Evolutionary conservation across 2,888 invertebrate species (phyloP).

Genomic region (Helleia helle): DNA sequence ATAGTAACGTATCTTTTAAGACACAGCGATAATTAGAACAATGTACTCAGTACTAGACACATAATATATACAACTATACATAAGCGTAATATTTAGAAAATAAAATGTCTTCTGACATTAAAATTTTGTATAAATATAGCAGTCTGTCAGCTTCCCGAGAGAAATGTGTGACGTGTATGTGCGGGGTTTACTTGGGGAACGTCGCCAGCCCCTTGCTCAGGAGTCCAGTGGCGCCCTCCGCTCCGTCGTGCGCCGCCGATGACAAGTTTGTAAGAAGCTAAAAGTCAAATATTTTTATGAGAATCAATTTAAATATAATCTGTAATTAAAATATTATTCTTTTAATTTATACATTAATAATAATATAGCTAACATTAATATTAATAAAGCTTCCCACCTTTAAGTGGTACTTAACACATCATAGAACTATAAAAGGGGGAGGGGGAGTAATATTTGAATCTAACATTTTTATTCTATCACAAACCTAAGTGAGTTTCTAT

Average conservation of each 20-base stretch:
- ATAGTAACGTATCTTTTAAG: not conserved
- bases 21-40: conserved; percentile 2
- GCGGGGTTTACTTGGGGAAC: conserved; percentile 47
- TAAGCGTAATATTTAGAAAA: conserved; percentile 11
- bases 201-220: conserved; percentile 67
- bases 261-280: conserved; percentile 54
- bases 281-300: not conserved
- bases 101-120: conserved; percentile 15
- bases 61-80: conserved; percentile 9
- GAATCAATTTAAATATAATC: too few species aligned
- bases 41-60: not conserved
- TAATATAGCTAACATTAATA: too few species aligned
- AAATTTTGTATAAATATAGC: conserved; percentile 11
- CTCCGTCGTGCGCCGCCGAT: conserved; percentile 53
- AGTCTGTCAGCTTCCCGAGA: conserved; percentile 30
- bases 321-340: too few species aligned
- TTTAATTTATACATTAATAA: too few species aligned
- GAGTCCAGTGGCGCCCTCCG: conserved; percentile 56
- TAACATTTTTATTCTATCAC: too few species aligned
- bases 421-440: too few species aligned
- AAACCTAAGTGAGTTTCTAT: too few species aligned
- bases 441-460: too few species aligned
- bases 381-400: too few species aligned
- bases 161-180: conserved; percentile 18
- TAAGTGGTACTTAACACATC: too few species aligned